Evolutionary conservation across 2,888 invertebrate species (phyloP).

Genomic region (Apamea epomidion): DNA sequence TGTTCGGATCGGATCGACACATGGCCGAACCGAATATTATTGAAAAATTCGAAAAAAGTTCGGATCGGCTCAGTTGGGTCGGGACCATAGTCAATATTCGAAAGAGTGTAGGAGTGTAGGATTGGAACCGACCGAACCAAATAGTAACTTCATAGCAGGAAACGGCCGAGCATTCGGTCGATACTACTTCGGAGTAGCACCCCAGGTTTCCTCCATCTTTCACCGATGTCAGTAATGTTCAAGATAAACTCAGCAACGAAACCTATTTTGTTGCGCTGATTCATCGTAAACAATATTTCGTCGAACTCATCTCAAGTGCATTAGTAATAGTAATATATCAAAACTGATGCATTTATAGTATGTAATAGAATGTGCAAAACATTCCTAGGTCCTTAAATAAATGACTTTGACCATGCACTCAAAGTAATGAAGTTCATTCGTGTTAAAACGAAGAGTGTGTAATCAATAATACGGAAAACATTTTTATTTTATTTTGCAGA

Average conservation of each 20-base stretch:
- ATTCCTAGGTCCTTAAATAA: constrained; percentile 25
- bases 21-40: too few relatives aligned
- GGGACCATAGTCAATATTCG: too few relatives aligned
- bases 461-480: too few relatives aligned
- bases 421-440: background rate
- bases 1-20: too few relatives aligned
- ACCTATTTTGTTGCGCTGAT: constrained; percentile 13
- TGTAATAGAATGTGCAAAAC: constrained; percentile 11
- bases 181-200: too few relatives aligned
- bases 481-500: too few relatives aligned
- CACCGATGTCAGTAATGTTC: background rate
- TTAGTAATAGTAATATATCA: constrained; percentile 7
- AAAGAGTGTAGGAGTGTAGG: too few relatives aligned
- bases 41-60: too few relatives aligned
- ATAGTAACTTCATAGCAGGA: too few relatives aligned
- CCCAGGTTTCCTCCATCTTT: background rate
- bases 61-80: too few relatives aligned
- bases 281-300: constrained; percentile 15
- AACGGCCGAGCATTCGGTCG: too few relatives aligned
- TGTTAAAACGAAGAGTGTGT: background rate
- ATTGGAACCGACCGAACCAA: too few relatives aligned
- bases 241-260: background rate
- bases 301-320: background rate
- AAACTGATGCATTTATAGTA: constrained; percentile 10
- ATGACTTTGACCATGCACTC: constrained; percentile 18